Conservation (phyloP, 1,140 invertebrate genomes). For the Drosophila novamexicana region DNA sequence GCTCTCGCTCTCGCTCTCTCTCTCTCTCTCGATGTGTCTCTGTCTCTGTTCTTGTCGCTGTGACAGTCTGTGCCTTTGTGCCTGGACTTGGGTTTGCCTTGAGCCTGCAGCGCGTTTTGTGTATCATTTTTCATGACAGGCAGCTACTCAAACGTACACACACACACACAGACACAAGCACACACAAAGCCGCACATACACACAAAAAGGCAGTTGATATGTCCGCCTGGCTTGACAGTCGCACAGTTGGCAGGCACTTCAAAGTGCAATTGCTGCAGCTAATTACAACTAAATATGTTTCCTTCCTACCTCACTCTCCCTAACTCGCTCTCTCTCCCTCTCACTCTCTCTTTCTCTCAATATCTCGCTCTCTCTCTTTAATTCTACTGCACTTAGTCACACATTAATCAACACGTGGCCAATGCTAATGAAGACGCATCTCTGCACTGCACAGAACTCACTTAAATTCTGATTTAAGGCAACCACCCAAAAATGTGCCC, state of each 20-base stretch:
- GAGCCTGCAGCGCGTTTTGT: constrained; percentile 59
- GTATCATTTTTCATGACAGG: constrained; percentile 78
- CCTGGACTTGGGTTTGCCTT: constrained; percentile 10
- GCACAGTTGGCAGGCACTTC: constrained; percentile 70
- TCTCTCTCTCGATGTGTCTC: background rate
- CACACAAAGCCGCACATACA: background rate
- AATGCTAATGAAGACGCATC: constrained; percentile 54
- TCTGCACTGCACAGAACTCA: constrained; percentile 19
- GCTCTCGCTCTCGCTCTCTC: background rate
- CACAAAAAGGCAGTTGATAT: constrained; percentile 29
- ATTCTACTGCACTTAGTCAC: constrained; percentile 35
- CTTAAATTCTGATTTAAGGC: constrained; percentile 64
- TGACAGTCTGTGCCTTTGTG: constrained; percentile 1
- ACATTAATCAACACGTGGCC: constrained; percentile 60
- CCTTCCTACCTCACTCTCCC: background rate
- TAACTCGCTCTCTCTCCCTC: background rate
- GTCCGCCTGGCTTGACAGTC: constrained; percentile 61
- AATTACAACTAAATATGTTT: constrained; percentile 66
- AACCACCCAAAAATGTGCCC: constrained; percentile 65
- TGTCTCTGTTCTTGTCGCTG: constrained; percentile 9
- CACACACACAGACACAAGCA: constrained; percentile 7
- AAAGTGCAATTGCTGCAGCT: constrained; percentile 76
- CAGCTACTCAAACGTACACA: constrained; percentile 44
- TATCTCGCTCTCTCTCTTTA: background rate
- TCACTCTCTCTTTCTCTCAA: background rate